Percentiles rank a stretch among this genome's conserved stretches.
Evolutionary conservation across 1,140 invertebrate species (phyloP).

Genomic region (Drosophila rhopaloa): DNA sequence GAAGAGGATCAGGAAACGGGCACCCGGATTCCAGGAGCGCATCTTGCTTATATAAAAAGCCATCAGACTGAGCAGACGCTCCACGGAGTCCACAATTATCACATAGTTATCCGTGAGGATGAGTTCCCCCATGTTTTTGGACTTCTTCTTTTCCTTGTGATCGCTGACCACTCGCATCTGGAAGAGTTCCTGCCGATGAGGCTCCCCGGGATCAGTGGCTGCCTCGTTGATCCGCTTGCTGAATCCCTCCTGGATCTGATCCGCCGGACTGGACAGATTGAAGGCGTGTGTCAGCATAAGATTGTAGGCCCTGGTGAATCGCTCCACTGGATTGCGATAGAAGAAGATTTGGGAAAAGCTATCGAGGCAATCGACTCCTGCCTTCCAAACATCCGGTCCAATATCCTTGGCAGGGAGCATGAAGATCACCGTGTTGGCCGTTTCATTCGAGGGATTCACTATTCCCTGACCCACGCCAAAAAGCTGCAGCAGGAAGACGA

Average conservation of each 20-base stretch:
- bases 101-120: constrained; percentile 72
- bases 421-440: constrained; percentile 71
- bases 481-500: constrained; percentile 7
- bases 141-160: not conserved
- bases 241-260: constrained; percentile 68
- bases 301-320: constrained; percentile 68
- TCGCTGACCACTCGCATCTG: constrained; percentile 72
- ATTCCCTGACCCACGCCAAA: constrained; percentile 26
- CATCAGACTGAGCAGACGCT: constrained; percentile 49
- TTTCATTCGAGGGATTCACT: constrained; percentile 68
- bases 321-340: constrained; percentile 47
- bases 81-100: constrained; percentile 60
- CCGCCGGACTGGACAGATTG: constrained; percentile 70
- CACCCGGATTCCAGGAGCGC: constrained; percentile 80
- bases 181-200: constrained; percentile 30
- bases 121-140: constrained; percentile 34
- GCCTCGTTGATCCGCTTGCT: constrained; percentile 62
- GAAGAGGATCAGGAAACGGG: constrained; percentile 71
- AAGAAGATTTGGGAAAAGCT: constrained; percentile 69
- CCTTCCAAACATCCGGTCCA: constrained; percentile 57
- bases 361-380: constrained; percentile 75
- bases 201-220: constrained; percentile 22
- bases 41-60: constrained; percentile 40
- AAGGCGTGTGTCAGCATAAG: constrained; percentile 60
- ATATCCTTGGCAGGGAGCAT: constrained; percentile 60